A percentile compares a stretch with the other conserved stretches of the same genome.
These are phyloP conservation scores for Apis laboriosa DNA, from an alignment of 1,140 invertebrate species.

Conservation along the genomic window DNA sequence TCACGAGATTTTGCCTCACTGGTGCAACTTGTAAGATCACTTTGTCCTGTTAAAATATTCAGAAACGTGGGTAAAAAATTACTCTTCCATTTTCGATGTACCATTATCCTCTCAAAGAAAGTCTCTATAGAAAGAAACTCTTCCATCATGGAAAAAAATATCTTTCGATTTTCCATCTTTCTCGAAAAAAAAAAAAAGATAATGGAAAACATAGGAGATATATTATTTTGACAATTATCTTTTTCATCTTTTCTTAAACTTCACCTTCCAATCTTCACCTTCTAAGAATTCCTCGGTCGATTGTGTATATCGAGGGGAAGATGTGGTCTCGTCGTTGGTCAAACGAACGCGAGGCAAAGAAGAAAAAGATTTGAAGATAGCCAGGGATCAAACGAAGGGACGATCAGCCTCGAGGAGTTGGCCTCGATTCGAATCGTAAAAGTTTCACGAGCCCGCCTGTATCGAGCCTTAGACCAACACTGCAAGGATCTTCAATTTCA, in stretches of 20 bases:
- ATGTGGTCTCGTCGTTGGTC: not conserved
- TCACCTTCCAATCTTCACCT: too few species aligned
- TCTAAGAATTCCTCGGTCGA: not conserved
- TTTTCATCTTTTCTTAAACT: too few species aligned
- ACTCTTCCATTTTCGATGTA: not conserved
- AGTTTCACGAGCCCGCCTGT: conserved; percentile 2
- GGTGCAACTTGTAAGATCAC: too few species aligned
- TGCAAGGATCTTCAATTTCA: conserved; percentile 34
- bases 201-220: too few species aligned
- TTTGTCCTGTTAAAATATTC: not conserved
- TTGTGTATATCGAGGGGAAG: not conserved
- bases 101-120: too few species aligned
- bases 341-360: not conserved
- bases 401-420: not conserved
- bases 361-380: not conserved
- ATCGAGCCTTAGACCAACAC: conserved; percentile 3
- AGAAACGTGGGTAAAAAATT: not conserved
- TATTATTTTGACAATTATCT: too few species aligned
- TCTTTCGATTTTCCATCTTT: too few species aligned
- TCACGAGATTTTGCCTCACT: not conserved
- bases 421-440: conserved; percentile 10
- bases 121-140: too few species aligned
- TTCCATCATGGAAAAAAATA: too few species aligned
- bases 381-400: conserved; percentile 4
- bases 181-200: too few species aligned